Evolutionary conservation across 2,888 invertebrate species (phyloP), one percentile per base, ranked within the genome.

Genomic region (Odontothrips loti): DNA sequence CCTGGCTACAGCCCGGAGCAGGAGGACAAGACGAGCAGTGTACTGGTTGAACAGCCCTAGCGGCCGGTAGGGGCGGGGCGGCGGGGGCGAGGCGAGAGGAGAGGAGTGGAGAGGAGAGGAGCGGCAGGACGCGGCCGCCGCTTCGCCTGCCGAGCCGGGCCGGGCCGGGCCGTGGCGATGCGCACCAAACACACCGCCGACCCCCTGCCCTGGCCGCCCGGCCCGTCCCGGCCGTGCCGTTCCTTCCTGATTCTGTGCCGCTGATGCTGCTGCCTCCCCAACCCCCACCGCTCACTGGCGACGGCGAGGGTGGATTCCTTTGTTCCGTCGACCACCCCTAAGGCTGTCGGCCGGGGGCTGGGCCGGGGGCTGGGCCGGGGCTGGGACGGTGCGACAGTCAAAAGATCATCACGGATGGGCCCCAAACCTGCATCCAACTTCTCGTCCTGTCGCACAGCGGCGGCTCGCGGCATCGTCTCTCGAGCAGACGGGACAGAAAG

Each of bases 251-350:
- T 68, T 68, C 68, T 68, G 68, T 11, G 68, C 23, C 68, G 34
- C 51, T 51, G 51, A 51, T 20, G 51, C 15, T 10, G 20, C 15
- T 11, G 4, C 23, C 68, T 10, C 51, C 34, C 34, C 34, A 43
- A 51, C 51, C 51, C 51, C 51, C 51, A 20, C 51, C 34, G 34
- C 58, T 58, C 20, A 58, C 58, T 17, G 58, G 51, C 51, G 51
- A 12, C 51, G 23, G 12, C 23, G 68, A 75, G 68, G 68, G 68
- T 75, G 68, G 68, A 23, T 27, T 75, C 68, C 68, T 75, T 75
- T 75, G 68, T 75, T 75, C 68, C 20, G 15, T 15, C 15, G 51
- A 20, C 15, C 17, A 20, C 58, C 34, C 34, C 34, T 58, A 43
- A 58, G 58, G 58, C 58, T n/a, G n/a, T n/a, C 58, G 20, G 12